Conservation (phyloP, 2,113 vertebrate species). For the human (Homo sapiens) region GRCh38 chr15:26765501-26766000, state of each 20-base stretch:
- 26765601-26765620: neutral
- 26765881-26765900: neutral
- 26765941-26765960: neutral
- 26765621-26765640: neutral
- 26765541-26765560: neutral
- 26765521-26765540: neutral
- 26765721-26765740: neutral
- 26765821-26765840: neutral
- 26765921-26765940: neutral
- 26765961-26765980: rapidly evolving
- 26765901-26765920: neutral
- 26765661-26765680: neutral
- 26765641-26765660: neutral
- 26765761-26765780: neutral
- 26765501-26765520: neutral
- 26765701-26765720: neutral
- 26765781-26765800: neutral
- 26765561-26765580: neutral
- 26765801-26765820: neutral
- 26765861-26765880: neutral
- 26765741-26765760: too few relatives aligned
- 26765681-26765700: neutral
- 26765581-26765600: neutral
- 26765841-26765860: neutral
- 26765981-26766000: neutral